A percentile compares a stretch with the other conserved stretches of the same genome.
These are phyloP conservation scores for Drosophila kokeensis DNA, from an alignment of 2,888 invertebrate species.

Conservation along the genomic window DNA sequence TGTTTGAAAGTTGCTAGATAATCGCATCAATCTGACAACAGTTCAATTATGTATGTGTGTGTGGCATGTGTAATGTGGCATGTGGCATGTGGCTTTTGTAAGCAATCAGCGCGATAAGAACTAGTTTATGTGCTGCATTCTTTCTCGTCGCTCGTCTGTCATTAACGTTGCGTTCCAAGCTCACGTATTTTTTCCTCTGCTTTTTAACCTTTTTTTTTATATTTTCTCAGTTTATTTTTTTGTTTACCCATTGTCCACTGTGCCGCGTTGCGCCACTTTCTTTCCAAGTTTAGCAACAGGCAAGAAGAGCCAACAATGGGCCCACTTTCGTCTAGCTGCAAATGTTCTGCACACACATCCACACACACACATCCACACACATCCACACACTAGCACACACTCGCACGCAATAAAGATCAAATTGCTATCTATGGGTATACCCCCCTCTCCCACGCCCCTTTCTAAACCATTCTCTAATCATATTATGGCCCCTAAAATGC, in stretches of 20 bases:
- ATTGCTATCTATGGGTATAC: slow-evolving; percentile 35
- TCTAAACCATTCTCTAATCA: slow-evolving; percentile 27
- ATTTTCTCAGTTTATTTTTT: neutral
- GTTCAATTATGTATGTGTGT: slow-evolving; percentile 10
- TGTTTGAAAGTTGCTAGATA: slow-evolving; percentile 2
- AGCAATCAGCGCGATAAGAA: slow-evolving; percentile 37
- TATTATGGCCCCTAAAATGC: slow-evolving; percentile 25
- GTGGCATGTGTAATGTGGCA: slow-evolving; percentile 21
- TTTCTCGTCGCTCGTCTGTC: slow-evolving; percentile 24
- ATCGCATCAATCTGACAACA: slow-evolving; percentile 11
- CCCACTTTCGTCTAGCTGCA: slow-evolving; percentile 35
- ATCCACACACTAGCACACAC: too few relatives aligned
- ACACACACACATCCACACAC: neutral
- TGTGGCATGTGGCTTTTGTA: slow-evolving; percentile 35
- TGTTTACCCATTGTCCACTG: slow-evolving; percentile 12
- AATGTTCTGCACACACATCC: slow-evolving; percentile 14
- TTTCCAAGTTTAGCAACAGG: slow-evolving; percentile 26
- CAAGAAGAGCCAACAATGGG: slow-evolving; percentile 26
- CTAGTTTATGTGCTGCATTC: slow-evolving; percentile 52
- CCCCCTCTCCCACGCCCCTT: too few relatives aligned
- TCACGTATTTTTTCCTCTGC: slow-evolving; percentile 28
- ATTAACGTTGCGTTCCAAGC: slow-evolving; percentile 34
- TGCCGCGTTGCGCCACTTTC: slow-evolving; percentile 46
- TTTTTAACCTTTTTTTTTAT: slow-evolving; percentile 3
- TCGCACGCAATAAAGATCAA: neutral